These are phyloP conservation scores for Chloromyia formosa DNA, from an alignment of 2,888 invertebrate species.

Conservation along the genomic window DNA sequence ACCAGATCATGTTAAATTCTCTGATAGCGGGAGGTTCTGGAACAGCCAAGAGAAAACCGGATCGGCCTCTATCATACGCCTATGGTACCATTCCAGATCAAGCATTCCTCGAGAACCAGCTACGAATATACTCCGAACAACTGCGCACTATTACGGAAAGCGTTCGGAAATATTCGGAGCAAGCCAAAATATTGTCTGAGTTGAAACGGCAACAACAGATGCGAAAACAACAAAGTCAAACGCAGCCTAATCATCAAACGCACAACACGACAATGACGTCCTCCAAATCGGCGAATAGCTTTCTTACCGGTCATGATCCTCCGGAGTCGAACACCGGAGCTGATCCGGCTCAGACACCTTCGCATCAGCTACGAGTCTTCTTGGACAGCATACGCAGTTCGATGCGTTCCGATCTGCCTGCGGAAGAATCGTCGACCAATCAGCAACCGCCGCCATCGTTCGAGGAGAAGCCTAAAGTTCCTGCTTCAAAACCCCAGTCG, in stretches of 20 bases:
- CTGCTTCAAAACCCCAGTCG: conserved; percentile 44
- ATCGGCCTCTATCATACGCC: conserved; percentile 61
- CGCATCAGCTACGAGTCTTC: conserved; percentile 60
- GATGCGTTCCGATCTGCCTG: conserved; percentile 59
- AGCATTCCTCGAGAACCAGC: conserved; percentile 62
- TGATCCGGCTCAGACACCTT: conserved; percentile 59
- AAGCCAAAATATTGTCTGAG: conserved; percentile 62
- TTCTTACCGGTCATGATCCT: conserved; percentile 46
- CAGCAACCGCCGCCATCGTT: neutral
- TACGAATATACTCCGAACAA: conserved; percentile 63
- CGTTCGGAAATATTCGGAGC: conserved; percentile 63
- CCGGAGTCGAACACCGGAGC: conserved; percentile 52
- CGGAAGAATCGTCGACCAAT: conserved; percentile 56
- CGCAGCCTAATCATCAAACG: conserved; percentile 33
- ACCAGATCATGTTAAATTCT: conserved; percentile 49
- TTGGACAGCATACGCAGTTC: conserved; percentile 63
- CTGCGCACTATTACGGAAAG: conserved; percentile 63
- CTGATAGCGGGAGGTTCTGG: conserved; percentile 44
- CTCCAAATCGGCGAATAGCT: conserved; percentile 54
- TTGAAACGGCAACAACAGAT: conserved; percentile 62
- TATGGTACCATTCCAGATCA: conserved; percentile 62
- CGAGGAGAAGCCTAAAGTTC: conserved; percentile 58
- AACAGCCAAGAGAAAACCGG: conserved; percentile 53
- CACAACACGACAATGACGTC: conserved; percentile 51
- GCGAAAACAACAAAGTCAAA: conserved; percentile 50